phyloP scores from a whole-genome alignment of 2,888 invertebrate species.

The Furcula furcula region DNA sequence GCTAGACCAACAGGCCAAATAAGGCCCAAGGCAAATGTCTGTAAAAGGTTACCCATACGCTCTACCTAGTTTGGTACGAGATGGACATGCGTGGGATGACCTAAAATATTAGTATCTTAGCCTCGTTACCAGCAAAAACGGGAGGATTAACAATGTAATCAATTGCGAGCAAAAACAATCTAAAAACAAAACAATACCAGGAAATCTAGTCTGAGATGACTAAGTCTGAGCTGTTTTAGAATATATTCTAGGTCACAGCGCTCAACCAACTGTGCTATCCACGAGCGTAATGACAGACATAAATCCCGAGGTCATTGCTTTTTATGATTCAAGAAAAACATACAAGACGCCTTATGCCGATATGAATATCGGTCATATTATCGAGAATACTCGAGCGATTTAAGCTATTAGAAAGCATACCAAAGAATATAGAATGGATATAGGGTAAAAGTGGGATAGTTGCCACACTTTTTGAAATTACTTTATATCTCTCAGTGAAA shows the following conservation, averaged over 20 bases:
- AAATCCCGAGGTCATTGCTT: constrained; percentile 9
- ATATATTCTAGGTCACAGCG: constrained; percentile 27
- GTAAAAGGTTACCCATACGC: no score
- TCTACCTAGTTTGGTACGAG: no score
- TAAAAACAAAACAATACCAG: constrained; percentile 24
- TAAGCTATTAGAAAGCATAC: neutral
- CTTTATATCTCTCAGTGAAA: no score
- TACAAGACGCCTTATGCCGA: neutral
- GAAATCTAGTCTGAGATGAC: constrained; percentile 32
- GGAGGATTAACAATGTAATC: no score
- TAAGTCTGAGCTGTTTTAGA: constrained; percentile 28
- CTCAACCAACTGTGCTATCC: constrained; percentile 28
- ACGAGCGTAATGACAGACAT: constrained; percentile 14
- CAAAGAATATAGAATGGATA: no score
- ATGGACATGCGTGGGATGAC: no score
- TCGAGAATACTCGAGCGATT: neutral
- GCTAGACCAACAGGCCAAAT: no score
- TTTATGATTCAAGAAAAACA: constrained; percentile 9
- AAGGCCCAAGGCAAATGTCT: no score
- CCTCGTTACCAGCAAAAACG: no score
- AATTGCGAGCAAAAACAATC: neutral
- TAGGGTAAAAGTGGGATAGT: no score
- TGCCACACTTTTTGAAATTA: no score
- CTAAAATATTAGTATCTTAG: no score
- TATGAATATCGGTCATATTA: neutral